Evolutionary conservation across 2,797 vertebrate species (phyloP), one percentile per base, ranked within the genome.

Genomic region (Siniperca obscura): DNA sequence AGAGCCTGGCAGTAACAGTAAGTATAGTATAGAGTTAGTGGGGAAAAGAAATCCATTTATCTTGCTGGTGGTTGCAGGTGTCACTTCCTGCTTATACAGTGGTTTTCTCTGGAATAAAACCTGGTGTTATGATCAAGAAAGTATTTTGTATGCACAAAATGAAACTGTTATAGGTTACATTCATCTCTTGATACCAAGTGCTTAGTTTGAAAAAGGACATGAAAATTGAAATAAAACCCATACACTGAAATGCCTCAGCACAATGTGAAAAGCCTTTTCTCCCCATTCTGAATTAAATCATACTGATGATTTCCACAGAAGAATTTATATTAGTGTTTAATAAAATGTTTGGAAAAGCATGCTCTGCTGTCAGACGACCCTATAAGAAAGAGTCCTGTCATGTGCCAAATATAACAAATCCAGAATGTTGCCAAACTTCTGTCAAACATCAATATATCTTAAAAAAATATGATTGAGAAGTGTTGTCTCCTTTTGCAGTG

Each of bases 1-100:
- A 16, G 21, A 80, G 74, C 66, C 65, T 71, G 44, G 64, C 25
- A 78, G 60, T 42, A 78, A 78, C 22, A 70, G 30, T 65, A 53
- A 66, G 69, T 27, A 46, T 30, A 62, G 67, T 27, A 46, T 30
- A 62, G 67, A 80, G 70, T 36, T 22, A 55, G 53, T 30, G 6
- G 64, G 30, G 21, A 22, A 30, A 62, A 55, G 2, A 77, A 34
- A 76, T 80, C 19, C 59, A 77, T 80, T 82, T 78, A 52, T 86
- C 61, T 66, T 80, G 27, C 53, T 52, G 67, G n/a, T 60, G 19
- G 12, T 40, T 60, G 46, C 70, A 30, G 34, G 56, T 68, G 42
- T 70, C n/a, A 44, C 22, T 46, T 72, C 6, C 11, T 76, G 17
- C n/a, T 64, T 55, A 70, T 66, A 48, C 16, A 34, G 38, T 61